Evolutionary conservation across 92 coral and sea anemone genomes (phyloP).

Genomic region (Palythoa grandis): DNA sequence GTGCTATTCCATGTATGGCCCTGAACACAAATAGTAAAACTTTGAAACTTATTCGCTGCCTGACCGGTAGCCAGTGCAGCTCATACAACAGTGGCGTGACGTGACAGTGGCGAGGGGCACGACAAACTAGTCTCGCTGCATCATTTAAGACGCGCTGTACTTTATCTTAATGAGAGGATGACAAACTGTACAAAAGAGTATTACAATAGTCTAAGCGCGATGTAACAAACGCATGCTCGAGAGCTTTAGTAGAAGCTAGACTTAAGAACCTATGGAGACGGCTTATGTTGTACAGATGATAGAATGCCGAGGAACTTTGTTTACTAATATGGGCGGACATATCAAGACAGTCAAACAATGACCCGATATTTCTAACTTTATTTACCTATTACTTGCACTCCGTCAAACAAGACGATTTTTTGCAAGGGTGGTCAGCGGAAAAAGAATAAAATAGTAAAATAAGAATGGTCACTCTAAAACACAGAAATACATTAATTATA

Average conservation of each 20-base stretch:
- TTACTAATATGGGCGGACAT: constrained; percentile 40
- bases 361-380: no score
- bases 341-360: constrained; percentile 26
- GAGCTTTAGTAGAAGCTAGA: not conserved
- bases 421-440: no score
- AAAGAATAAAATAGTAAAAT: no score
- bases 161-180: constrained; percentile 9
- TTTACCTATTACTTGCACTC: no score
- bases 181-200: constrained; percentile 57
- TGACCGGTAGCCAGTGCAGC: constrained; percentile 51
- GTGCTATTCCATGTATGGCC: no score
- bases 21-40: no score
- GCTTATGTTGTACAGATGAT: constrained; percentile 35
- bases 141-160: constrained; percentile 53
- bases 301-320: constrained; percentile 13
- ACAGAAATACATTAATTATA: no score
- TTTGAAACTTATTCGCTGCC: no score
- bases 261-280: not conserved
- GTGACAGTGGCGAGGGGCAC: constrained; percentile 30
- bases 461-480: no score
- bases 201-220: constrained; percentile 1
- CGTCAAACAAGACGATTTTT: no score
- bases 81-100: constrained; percentile 1
- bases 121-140: constrained; percentile 15
- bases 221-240: constrained; percentile 56